Evolutionary conservation across 1,140 invertebrate species (phyloP), one percentile per base, ranked within the genome.

Genomic region (Drosophila rufa): DNA sequence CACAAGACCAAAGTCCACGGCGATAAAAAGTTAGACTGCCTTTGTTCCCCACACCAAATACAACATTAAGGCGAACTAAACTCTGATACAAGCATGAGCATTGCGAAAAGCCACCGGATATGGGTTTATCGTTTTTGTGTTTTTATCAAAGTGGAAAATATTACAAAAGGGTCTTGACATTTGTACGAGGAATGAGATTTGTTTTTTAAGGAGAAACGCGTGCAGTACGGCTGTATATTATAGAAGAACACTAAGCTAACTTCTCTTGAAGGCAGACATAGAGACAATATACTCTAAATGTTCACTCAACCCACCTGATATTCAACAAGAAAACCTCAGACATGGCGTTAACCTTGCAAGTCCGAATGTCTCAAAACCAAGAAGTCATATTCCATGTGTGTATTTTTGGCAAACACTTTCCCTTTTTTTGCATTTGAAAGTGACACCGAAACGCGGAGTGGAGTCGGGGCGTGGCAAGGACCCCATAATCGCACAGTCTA

Each of bases 401-500:
- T 46, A 19, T 55, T 53, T 74, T 74, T 14, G 33, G 17, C 22
- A 46, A 85, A 65, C 78, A 78, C 82, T 84, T 84, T 85, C 68
- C 51, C 61, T 82, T 79, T 78, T 75, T 80, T 65, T 73, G 38
- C 48, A 65, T 67, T 71, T 65, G 42, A 65, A 58, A 71, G 45
- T 43, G 66, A 25, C n/a, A 42, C 36, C 11, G 25, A 64, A 43
- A 67, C 61, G 69, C 38, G 57, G 61, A 47, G 36, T 42, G 57
- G 65, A 47, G 36, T 45, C 38, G 45, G 47, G 57, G 57, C 42
- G 51, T 47, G 62, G 58, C 73, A 74, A 83, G 80, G 67, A 80
- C 51, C 71, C 40, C 69, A 43, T 75, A 75, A 75, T 75, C 40
- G 58, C 15, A 64, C 15, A 64, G 71, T 75, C 58, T 56, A 40